phyloP scores from a whole-genome alignment of 2,113 vertebrate species.

The Tamias sibiricus region DNA sequence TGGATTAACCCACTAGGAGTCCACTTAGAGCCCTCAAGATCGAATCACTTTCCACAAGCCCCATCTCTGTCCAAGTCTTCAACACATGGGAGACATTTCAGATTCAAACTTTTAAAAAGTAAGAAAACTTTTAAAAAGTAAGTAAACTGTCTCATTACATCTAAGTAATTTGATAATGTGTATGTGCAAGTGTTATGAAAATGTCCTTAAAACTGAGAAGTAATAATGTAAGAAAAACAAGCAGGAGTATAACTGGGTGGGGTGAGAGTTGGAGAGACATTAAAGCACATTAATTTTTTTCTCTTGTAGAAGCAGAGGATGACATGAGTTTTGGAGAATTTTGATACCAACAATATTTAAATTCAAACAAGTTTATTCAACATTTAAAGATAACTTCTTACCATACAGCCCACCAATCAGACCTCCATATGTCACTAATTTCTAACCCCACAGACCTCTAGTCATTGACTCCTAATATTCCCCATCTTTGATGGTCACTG shows the following conservation, averaged over 20 bases:
- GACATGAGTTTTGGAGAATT: background rate
- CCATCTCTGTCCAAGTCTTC: too few species aligned
- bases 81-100: too few species aligned
- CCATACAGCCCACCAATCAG: background rate
- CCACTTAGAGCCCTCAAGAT: too few species aligned
- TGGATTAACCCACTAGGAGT: too few species aligned
- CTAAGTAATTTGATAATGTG: background rate
- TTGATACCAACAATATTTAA: background rate
- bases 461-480: background rate
- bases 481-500: background rate
- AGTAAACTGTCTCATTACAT: background rate
- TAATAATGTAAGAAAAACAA: conserved; percentile 5
- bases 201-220: conserved; percentile 30
- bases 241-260: background rate
- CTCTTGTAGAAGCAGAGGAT: background rate
- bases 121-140: too few species aligned
- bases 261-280: background rate
- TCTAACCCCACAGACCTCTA: background rate
- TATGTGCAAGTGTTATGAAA: background rate
- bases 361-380: background rate
- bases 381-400: conserved; percentile 7
- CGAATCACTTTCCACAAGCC: too few species aligned
- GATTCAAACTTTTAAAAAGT: background rate
- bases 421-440: background rate
- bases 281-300: conserved; percentile 23